Percentiles rank a stretch among this genome's conserved stretches.
Conservation (phyloP, 37 sponge, comb jelly and placozoan species). For the Cliona cf. orientalis region DNA sequence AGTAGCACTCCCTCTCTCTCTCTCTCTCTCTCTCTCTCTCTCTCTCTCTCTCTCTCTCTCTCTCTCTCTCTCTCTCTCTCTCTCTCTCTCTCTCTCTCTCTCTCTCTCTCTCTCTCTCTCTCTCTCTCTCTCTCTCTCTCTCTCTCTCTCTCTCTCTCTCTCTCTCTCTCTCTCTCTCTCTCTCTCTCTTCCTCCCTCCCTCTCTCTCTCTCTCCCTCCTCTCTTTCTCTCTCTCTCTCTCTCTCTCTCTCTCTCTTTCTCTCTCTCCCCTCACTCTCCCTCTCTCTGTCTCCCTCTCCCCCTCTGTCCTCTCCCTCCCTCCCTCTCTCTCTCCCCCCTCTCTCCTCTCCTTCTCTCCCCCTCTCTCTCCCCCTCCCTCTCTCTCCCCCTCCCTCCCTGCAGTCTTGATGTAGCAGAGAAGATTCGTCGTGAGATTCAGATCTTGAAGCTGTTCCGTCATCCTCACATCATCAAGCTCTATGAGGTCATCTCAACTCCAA, state of each 20-base stretch:
- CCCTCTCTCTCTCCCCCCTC: slow-evolving; percentile 14
- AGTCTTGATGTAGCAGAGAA: slow-evolving; percentile 62
- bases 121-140: slow-evolving; percentile 27
- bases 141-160: slow-evolving; percentile 22
- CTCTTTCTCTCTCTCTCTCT: not conserved
- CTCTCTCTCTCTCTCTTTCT: slow-evolving; percentile 33
- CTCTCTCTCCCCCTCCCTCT: not conserved
- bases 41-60: not conserved
- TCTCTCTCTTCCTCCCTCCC: not conserved
- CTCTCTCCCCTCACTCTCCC: slow-evolving; percentile 27
- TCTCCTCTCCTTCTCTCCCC: not conserved
- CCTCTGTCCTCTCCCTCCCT: slow-evolving; percentile 13
- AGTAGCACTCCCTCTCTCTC: not conserved
- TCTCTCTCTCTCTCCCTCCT: not conserved
- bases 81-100: slow-evolving; percentile 30
- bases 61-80: slow-evolving; percentile 26
- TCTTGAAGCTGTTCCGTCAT: slow-evolving; percentile 94
- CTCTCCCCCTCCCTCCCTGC: not conserved
- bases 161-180: slow-evolving; percentile 21
- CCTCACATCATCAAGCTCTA: slow-evolving; percentile 98
- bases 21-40: not conserved
- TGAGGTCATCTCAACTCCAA: slow-evolving; percentile 94
- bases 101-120: slow-evolving; percentile 35
- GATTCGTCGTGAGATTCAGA: slow-evolving; percentile 84
- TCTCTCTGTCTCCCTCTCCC: slow-evolving; percentile 25